These are phyloP conservation scores for Pollenia griseotomentosa DNA, from an alignment of 2,888 invertebrate genomes.

Conservation along the genomic window DNA sequence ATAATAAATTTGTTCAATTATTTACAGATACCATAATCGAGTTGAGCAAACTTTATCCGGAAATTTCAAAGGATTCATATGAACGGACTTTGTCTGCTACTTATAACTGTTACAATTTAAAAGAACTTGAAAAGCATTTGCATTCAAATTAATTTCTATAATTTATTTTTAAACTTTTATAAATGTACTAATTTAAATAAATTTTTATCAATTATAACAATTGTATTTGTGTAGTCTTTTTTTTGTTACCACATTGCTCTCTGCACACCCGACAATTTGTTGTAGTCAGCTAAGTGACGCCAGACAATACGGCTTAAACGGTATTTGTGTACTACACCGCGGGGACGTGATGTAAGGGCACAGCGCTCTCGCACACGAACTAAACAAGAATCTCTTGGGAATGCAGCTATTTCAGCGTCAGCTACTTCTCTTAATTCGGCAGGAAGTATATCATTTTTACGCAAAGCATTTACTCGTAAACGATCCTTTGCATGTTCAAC, in stretches of 20 bases:
- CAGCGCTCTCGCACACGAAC: constrained; percentile 91
- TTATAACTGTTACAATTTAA: constrained; percentile 70
- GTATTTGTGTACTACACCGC: constrained; percentile 92
- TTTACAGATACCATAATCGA: constrained; percentile 56
- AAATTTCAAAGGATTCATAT: constrained; percentile 77
- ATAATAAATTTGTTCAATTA: background rate
- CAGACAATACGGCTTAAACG: constrained; percentile 95
- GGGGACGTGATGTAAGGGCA: constrained; percentile 93
- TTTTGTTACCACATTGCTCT: constrained; percentile 93
- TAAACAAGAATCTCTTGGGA: constrained; percentile 90
- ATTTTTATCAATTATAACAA: constrained; percentile 22
- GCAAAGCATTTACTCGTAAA: constrained; percentile 91
- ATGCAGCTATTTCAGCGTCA: constrained; percentile 89
- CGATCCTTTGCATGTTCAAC: constrained; percentile 91
- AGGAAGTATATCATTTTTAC: constrained; percentile 94
- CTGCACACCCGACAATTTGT: constrained; percentile 95
- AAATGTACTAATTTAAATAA: constrained; percentile 18
- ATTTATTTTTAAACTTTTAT: background rate
- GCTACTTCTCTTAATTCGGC: constrained; percentile 91
- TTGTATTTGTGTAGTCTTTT: constrained; percentile 6
- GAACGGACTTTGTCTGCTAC: constrained; percentile 74
- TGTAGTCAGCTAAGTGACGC: constrained; percentile 96
- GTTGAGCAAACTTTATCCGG: constrained; percentile 73
- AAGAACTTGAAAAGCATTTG: constrained; percentile 65
- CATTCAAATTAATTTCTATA: constrained; percentile 46